A percentile compares a stretch with the other conserved stretches of the same genome.
phyloP scores from a whole-genome alignment of 2,797 vertebrate species.

The Acanthornis magna region DNA sequence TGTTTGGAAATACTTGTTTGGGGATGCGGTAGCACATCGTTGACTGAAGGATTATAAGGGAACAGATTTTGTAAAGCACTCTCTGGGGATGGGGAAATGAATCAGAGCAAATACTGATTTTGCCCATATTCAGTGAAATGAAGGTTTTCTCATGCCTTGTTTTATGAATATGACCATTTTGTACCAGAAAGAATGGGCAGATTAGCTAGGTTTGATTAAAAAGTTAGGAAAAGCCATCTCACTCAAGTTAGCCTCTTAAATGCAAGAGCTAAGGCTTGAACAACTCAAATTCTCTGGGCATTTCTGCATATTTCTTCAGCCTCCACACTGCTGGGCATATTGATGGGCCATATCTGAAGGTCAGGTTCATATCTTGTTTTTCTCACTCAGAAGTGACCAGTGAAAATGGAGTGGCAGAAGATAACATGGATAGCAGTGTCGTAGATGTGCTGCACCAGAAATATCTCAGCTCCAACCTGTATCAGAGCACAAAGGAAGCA shows the following conservation, averaged over 20 bases:
- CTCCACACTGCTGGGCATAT: background rate
- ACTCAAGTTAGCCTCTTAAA: background rate
- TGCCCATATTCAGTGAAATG: background rate
- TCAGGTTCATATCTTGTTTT: background rate
- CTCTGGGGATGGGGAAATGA: background rate
- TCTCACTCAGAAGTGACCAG: background rate
- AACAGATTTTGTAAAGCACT: background rate
- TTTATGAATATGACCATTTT: background rate
- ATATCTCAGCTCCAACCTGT: conserved; percentile 59
- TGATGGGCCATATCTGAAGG: background rate
- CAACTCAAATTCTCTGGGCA: background rate
- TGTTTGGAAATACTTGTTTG: background rate
- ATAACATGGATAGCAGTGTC: background rate
- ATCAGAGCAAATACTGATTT: background rate
- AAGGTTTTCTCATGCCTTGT: background rate
- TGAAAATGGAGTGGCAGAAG: conserved; percentile 39
- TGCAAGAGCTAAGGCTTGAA: background rate
- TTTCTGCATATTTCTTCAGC: background rate
- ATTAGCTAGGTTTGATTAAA: background rate
- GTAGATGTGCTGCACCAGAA: conserved; percentile 63
- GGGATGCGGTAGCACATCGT: background rate
- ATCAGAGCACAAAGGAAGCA: conserved; percentile 34
- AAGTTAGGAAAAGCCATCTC: background rate
- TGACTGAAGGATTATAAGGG: background rate
- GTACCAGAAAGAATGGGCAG: background rate